These are phyloP conservation scores for Scaptodrosophila latifasciaeformis DNA, from an alignment of 2,888 invertebrate species.

Conservation along the genomic window DNA sequence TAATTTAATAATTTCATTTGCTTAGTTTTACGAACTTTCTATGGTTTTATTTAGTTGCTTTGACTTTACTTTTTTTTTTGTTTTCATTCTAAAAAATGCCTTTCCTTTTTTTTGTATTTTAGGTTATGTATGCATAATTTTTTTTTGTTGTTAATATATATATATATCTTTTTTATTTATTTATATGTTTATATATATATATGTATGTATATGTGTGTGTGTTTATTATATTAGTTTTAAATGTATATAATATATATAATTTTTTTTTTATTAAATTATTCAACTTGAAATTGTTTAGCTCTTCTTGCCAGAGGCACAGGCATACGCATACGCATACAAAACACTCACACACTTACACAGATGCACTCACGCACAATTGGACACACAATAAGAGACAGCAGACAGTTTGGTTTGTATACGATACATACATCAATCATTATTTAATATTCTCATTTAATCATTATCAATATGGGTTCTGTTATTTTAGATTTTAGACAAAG, in stretches of 20 bases:
- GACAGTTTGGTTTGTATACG: too few species aligned
- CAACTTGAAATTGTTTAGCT: conserved; percentile 49
- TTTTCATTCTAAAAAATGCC: conserved; percentile 28
- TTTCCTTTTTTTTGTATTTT: conserved; percentile 7
- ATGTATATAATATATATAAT: conserved; percentile 25
- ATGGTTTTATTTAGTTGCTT: conserved; percentile 8
- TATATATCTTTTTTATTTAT: too few species aligned
- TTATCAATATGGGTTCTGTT: too few species aligned
- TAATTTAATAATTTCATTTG: conserved; percentile 35
- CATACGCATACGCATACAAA: too few species aligned
- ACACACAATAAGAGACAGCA: too few species aligned
- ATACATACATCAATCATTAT: too few species aligned
- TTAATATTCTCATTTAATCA: too few species aligned
- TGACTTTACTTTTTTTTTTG: conserved; percentile 9
- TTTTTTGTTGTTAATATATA: conserved; percentile 37
- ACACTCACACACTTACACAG: too few species aligned
- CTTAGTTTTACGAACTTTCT: conserved; percentile 28
- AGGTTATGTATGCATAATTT: conserved; percentile 36
- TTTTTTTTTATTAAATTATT: too few species aligned
- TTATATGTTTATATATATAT: conserved; percentile 41
- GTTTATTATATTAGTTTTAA: conserved; percentile 11
- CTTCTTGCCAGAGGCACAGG: too few species aligned
- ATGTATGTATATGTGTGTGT: conserved; percentile 31
- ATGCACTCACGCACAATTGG: too few species aligned
- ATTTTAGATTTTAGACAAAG: conserved; percentile 82